Percentiles rank a stretch among this genome's conserved stretches.
Conservation (phyloP, 2,888 invertebrate genomes). For the Malachius bipustulatus region DNA sequence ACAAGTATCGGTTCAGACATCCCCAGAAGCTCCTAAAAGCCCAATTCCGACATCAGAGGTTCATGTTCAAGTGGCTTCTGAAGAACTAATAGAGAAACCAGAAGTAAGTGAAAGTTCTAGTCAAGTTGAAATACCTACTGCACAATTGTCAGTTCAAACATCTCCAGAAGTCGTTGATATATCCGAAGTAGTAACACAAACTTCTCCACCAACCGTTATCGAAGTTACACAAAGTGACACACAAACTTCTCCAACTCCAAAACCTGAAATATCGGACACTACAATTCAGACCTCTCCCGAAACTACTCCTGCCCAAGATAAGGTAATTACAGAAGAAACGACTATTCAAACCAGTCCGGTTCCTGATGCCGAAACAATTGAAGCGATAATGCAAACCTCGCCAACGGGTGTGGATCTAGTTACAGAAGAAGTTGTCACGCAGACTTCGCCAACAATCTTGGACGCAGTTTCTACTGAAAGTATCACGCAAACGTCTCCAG, state of each 20-base stretch:
- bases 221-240: no score
- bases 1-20: constrained; percentile 41
- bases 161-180: constrained; percentile 22
- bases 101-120: constrained; percentile 35
- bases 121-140: constrained; percentile 36
- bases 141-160: constrained; percentile 40
- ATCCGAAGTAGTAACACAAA: constrained; percentile 18
- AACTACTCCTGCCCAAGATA: constrained; percentile 13
- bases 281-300: background rate
- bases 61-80: constrained; percentile 46
- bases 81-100: constrained; percentile 32
- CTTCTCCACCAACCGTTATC: constrained; percentile 25
- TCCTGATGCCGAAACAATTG: constrained; percentile 24
- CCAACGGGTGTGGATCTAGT: background rate
- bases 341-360: constrained; percentile 41
- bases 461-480: background rate
- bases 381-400: constrained; percentile 33
- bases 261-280: background rate
- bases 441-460: constrained; percentile 1
- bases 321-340: constrained; percentile 36
- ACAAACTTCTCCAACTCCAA: background rate
- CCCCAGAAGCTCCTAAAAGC: constrained; percentile 41
- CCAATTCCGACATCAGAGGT: constrained; percentile 28
- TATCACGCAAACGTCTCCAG: constrained; percentile 26
- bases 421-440: background rate